phyloP scores from a whole-genome alignment of 2,797 vertebrate species.

The Paguma larvata region DNA sequence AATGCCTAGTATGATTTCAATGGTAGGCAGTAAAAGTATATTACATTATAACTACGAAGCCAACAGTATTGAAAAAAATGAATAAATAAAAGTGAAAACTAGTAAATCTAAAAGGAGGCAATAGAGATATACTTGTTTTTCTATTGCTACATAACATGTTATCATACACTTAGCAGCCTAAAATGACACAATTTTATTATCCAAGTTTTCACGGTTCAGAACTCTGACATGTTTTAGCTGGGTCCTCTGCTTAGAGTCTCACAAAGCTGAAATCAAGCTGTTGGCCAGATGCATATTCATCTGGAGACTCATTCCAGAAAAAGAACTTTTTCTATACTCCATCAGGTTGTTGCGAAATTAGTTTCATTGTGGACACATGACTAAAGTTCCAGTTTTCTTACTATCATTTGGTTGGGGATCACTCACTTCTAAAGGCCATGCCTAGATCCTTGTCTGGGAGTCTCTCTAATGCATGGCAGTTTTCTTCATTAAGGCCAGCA shows the following conservation, averaged over 20 bases:
- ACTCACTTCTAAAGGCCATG: background rate
- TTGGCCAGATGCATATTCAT: background rate
- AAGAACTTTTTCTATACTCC: background rate
- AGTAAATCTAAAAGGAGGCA: background rate
- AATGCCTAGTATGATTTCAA: background rate
- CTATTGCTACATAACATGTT: background rate
- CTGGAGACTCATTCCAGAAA: background rate
- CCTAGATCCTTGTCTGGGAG: background rate
- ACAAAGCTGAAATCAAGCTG: background rate
- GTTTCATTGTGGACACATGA: background rate
- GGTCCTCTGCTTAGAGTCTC: background rate
- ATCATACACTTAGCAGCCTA: background rate
- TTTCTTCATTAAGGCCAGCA: background rate
- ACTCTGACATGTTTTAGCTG: background rate
- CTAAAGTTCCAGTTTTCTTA: background rate
- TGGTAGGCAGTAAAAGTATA: background rate
- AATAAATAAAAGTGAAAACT: background rate
- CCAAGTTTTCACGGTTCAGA: background rate
- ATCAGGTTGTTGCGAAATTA: background rate
- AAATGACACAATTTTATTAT: background rate
- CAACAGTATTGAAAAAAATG: background rate
- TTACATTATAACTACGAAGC: background rate
- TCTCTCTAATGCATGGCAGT: background rate
- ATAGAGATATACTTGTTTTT: background rate
- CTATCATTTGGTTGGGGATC: background rate